These are phyloP conservation scores for Noctua fimbriata DNA, from an alignment of 2,888 invertebrate species.

Conservation along the genomic window DNA sequence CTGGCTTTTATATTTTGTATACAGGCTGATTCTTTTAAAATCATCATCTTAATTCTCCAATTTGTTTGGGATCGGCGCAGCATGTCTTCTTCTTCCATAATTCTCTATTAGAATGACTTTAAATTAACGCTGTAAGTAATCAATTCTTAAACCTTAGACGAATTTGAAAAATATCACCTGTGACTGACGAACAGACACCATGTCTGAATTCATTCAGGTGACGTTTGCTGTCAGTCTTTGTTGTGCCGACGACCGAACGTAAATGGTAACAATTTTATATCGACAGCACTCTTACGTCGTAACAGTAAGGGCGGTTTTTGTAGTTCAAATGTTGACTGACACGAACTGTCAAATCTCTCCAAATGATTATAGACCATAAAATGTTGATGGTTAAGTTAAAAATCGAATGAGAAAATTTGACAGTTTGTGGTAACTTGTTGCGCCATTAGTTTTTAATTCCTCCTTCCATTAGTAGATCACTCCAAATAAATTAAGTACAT, in stretches of 20 bases:
- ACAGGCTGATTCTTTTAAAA: neutral
- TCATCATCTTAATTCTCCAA: neutral
- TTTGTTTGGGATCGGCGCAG: neutral
- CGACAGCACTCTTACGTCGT: neutral
- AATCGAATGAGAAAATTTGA: too few relatives aligned
- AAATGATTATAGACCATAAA: too few relatives aligned
- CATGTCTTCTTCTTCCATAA: neutral
- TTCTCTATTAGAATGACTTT: too few relatives aligned
- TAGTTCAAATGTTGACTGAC: neutral
- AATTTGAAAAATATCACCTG: neutral
- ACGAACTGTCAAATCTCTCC: too few relatives aligned
- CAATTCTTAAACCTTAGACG: too few relatives aligned
- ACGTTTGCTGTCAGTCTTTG: neutral
- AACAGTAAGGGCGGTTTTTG: neutral
- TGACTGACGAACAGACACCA: neutral
- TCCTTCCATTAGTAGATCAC: conserved; percentile 17
- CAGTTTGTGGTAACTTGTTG: too few relatives aligned
- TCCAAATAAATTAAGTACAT: conserved; percentile 50
- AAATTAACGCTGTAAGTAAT: too few relatives aligned
- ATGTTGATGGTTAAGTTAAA: too few relatives aligned
- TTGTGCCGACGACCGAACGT: neutral
- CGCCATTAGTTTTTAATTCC: conserved; percentile 28
- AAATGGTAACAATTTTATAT: neutral
- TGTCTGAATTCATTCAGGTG: neutral
- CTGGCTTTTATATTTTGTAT: neutral